Conservation (phyloP, 2,888 invertebrate genomes). For the Drosophila basisetae region DNA sequence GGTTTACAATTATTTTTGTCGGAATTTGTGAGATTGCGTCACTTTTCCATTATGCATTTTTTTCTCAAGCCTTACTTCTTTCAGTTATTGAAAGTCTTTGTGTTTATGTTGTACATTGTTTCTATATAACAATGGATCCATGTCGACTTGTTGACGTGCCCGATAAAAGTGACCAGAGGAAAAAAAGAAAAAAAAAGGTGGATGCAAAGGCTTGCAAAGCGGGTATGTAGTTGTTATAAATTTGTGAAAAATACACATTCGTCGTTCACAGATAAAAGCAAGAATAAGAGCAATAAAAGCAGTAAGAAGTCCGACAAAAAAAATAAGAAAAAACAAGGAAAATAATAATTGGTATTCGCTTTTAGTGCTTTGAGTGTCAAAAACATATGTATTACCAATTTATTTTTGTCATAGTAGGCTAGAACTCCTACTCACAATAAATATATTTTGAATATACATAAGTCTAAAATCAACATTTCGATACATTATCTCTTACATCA, state of each 20-base stretch:
- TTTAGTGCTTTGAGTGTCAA: background rate
- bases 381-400: background rate
- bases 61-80: background rate
- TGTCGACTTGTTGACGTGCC: constrained; percentile 24
- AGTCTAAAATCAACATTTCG: background rate
- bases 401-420: constrained; percentile 26
- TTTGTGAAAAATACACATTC: background rate
- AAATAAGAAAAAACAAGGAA: constrained; percentile 25
- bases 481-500: background rate
- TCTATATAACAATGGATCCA: constrained; percentile 57
- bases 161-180: constrained; percentile 27
- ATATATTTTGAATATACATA: constrained; percentile 34
- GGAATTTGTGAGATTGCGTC: constrained; percentile 54
- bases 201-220: constrained; percentile 27
- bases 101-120: constrained; percentile 58
- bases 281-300: background rate
- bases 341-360: constrained; percentile 3
- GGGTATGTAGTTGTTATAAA: constrained; percentile 16
- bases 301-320: constrained; percentile 25
- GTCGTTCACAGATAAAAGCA: constrained; percentile 5
- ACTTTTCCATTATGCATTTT: too few relatives aligned
- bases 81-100: constrained; percentile 56
- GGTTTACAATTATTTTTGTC: constrained; percentile 56
- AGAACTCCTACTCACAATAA: constrained; percentile 3
- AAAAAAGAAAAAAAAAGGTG: constrained; percentile 5